Base-by-base conservation (phyloP, 2,888 invertebrate genomes). In the Autographa gamma region DNA sequence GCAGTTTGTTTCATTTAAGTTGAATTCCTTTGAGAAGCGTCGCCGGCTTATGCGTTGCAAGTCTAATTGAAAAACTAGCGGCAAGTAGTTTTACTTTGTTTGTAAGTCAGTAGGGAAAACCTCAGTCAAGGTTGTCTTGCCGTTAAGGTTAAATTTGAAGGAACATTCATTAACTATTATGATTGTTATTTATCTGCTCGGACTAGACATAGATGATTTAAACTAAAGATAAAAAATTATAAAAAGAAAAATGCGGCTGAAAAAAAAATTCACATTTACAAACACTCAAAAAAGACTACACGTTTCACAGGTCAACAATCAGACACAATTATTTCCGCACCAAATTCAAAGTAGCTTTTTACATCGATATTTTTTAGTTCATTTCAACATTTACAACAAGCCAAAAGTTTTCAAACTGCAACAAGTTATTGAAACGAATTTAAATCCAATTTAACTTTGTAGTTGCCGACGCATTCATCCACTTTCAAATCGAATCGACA, bases 361-460 rank as follows among this genome's bases (percentile, higher is more conserved):
- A 43, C 14, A 2, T n/a, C n/a, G 48, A 48, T n/a, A 1, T 13
- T 56, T 56, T 19, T 8, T 13, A 25, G 13, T 3, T 5, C 11
- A 25, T 13, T 56, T 5, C 14, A 25, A 25, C 54, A 13, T 19
- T 13, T 56, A 14, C 14, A 25, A 25, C 54, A 13, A 13, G 18
- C 13, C 14, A 0, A 11, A 19, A 56, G 13, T 25, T 56, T 25
- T 19, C 25, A 13, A 56, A 48, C 48, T 56, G 25, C 54, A 25
- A 25, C 54, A 25, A 56, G 14, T 25, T 56, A 56, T 56, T 56
- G 19, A 56, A 56, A 14, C 54, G 13, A 56, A 56, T 56, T 56
- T 48, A n/a, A 48, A 48, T n/a, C 48, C 54, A 56, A 56, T 56
- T 56, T 56, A 56, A 56, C 54, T 56, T 25, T 25, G 13, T 56